A percentile compares a stretch with the other conserved stretches of the same genome.
Evolutionary conservation across 2,113 vertebrate species (phyloP).

Genomic region (Percina caprodes): DNA sequence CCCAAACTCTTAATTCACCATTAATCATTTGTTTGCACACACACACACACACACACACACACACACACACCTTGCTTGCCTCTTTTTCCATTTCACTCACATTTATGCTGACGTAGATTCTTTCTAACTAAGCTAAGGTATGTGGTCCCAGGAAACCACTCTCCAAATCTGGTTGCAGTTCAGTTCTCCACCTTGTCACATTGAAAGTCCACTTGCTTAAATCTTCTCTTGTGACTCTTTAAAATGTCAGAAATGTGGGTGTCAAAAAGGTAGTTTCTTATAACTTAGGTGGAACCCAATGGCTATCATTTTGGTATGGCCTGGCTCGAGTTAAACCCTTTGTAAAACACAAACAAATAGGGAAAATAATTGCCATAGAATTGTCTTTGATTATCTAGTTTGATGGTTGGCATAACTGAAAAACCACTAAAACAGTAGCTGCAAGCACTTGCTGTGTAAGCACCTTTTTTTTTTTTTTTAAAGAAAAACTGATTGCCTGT

Average conservation of each 20-base stretch:
- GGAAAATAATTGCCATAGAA: too few relatives aligned
- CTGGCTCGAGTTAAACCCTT: too few relatives aligned
- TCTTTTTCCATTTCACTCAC: slow-evolving; percentile 19
- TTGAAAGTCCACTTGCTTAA: slow-evolving; percentile 2
- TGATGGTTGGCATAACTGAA: too few relatives aligned
- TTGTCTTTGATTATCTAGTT: too few relatives aligned
- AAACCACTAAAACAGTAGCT: too few relatives aligned
- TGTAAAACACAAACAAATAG: too few relatives aligned
- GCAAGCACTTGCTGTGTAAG: too few relatives aligned
- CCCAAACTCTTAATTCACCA: slow-evolving; percentile 36
- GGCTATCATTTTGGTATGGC: too few relatives aligned
- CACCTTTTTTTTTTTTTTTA: too few relatives aligned
- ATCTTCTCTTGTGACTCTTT: slow-evolving; percentile 12
- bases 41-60: neutral
- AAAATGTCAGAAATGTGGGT: slow-evolving; percentile 11
- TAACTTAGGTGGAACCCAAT: neutral
- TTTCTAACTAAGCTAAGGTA: slow-evolving; percentile 44
- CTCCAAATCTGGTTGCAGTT: slow-evolving; percentile 29
- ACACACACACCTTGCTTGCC: slow-evolving; percentile 12
- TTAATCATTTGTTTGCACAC: slow-evolving; percentile 4
- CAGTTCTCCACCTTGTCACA: slow-evolving; percentile 1
- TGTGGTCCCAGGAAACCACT: slow-evolving; percentile 41
- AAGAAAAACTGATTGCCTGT: too few relatives aligned
- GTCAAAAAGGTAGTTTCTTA: neutral
- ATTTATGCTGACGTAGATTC: slow-evolving; percentile 44